A percentile compares a stretch with the other conserved stretches of the same genome.
These are phyloP conservation scores for Phylloscopus whistleri DNA, from an alignment of 2,113 vertebrate genomes.

Conservation along the genomic window DNA sequence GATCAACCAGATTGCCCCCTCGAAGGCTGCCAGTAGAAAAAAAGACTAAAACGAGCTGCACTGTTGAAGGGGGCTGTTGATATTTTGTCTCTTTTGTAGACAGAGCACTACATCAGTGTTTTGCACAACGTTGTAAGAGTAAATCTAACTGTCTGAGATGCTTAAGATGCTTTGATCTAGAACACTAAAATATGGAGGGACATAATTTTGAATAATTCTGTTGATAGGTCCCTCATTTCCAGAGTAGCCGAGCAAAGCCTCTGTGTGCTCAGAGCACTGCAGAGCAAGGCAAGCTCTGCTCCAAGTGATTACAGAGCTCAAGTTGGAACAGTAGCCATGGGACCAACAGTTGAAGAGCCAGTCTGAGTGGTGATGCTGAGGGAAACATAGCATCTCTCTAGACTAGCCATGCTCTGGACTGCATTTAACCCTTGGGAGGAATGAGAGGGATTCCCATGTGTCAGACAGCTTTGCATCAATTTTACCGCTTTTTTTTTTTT, in stretches of 20 bases:
- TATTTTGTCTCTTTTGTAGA: conserved; percentile 45
- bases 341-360: conserved; percentile 27
- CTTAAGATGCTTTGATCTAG: conserved; percentile 25
- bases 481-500: neutral
- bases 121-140: conserved; percentile 37
- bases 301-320: neutral
- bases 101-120: conserved; percentile 57
- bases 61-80: conserved; percentile 12
- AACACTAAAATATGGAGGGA: conserved; percentile 51
- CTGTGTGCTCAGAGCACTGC: neutral
- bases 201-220: neutral
- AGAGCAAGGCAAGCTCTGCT: neutral
- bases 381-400: neutral
- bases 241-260: neutral
- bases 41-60: neutral
- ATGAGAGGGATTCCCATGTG: conserved; percentile 1
- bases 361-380: neutral
- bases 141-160: conserved; percentile 1
- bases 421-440: conserved; percentile 14
- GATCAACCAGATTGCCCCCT: neutral
- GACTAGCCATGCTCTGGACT: conserved; percentile 15
- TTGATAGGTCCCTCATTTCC: neutral
- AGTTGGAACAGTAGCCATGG: conserved; percentile 10
- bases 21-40: neutral
- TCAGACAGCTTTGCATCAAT: conserved; percentile 20